phyloP scores from a whole-genome alignment of 2,888 invertebrate genomes.

The Hymenopus coronatus region DNA sequence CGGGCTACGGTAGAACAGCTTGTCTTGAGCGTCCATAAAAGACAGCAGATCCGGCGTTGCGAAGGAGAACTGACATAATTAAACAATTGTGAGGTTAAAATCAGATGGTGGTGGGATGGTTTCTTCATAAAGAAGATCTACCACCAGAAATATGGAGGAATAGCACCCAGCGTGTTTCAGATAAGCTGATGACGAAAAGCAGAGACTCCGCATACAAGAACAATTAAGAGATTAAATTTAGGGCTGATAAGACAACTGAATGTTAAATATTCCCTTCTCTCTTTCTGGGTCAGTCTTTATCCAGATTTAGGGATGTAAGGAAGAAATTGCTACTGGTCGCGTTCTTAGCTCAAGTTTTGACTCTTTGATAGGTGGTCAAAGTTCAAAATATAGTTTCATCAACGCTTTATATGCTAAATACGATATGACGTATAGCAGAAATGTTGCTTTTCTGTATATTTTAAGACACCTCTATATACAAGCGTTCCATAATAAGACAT shows the following conservation, averaged over 20 bases:
- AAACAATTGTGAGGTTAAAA: not conserved
- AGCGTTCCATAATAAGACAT: too few species aligned
- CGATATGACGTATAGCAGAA: too few species aligned
- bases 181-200: not conserved
- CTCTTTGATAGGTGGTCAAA: too few species aligned
- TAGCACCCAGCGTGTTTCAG: too few species aligned
- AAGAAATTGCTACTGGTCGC: too few species aligned
- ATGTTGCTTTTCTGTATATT: too few species aligned
- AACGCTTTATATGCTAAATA: too few species aligned
- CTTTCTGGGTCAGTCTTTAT: not conserved
- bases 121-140: not conserved
- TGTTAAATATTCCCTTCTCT: not conserved
- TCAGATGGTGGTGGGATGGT: not conserved
- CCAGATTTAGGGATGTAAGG: not conserved
- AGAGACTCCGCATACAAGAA: not conserved
- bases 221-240: not conserved
- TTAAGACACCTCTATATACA: too few species aligned
- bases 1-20: not conserved
- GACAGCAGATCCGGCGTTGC: not conserved
- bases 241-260: not conserved
- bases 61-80: not conserved
- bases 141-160: not conserved
- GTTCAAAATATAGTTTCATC: too few species aligned
- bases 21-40: not conserved
- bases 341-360: not conserved